phyloP scores from a whole-genome alignment of 64 coral and sea anemone genomes.

The Montipora cactus region DNA sequence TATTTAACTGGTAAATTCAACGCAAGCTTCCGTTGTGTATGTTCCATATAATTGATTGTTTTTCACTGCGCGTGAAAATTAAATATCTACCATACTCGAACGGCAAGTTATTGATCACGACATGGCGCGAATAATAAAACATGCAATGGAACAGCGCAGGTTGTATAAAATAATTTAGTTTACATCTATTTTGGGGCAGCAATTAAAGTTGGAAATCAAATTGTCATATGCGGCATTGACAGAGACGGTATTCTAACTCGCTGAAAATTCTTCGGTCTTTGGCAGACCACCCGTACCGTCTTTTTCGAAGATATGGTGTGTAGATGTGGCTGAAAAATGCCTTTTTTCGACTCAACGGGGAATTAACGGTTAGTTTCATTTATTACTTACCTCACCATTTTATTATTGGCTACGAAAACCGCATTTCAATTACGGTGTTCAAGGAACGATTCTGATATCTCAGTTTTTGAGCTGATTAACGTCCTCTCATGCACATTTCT shows the following conservation, averaged over 20 bases:
- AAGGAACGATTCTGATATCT: background rate
- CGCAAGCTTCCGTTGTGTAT: too few species aligned
- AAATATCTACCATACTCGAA: background rate
- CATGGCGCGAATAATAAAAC: conserved; percentile 31
- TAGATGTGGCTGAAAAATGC: background rate
- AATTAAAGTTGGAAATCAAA: conserved; percentile 31
- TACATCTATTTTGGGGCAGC: conserved; percentile 22
- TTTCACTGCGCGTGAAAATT: background rate
- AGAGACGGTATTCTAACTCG: background rate
- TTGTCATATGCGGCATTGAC: background rate
- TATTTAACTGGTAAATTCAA: background rate
- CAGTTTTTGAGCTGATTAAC: background rate
- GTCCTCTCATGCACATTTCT: background rate
- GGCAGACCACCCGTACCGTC: background rate
- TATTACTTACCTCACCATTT: background rate
- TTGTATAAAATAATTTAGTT: conserved; percentile 7
- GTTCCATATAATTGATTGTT: background rate
- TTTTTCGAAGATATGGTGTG: background rate
- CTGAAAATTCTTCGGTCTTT: background rate
- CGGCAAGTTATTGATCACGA: background rate
- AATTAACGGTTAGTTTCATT: conserved; percentile 51
- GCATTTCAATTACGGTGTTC: background rate
- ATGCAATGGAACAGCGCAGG: conserved; percentile 10
- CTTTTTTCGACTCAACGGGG: background rate
- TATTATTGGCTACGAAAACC: background rate